These are phyloP conservation scores for Campoplex nolae DNA, from an alignment of 2,888 invertebrate species.

Conservation along the genomic window DNA sequence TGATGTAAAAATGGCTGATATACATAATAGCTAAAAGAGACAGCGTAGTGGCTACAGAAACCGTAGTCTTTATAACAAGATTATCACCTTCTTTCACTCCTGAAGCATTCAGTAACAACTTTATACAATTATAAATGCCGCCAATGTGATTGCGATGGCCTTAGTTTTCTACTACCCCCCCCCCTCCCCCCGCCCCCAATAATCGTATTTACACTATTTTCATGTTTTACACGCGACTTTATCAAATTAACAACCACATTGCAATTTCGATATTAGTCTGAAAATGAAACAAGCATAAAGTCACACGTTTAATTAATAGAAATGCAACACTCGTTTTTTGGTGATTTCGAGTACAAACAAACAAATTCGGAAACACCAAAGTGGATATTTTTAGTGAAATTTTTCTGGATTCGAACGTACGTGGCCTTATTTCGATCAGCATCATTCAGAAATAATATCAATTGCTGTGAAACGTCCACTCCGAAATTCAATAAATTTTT, in stretches of 20 bases:
- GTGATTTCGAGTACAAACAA: no score
- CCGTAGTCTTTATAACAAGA: constrained; percentile 57
- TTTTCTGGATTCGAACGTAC: no score
- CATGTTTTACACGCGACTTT: neutral
- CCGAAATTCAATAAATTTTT: no score
- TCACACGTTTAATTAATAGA: no score
- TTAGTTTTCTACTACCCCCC: neutral
- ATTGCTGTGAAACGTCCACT: no score
- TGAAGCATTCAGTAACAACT: constrained; percentile 34
- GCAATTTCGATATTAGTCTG: neutral
- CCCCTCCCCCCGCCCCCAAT: neutral
- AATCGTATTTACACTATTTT: constrained; percentile 23
- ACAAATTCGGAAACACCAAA: no score
- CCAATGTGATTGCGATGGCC: constrained; percentile 32
- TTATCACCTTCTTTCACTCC: constrained; percentile 30
- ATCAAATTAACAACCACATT: neutral
- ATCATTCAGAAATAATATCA: no score
- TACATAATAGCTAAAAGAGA: neutral
- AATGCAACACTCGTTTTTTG: no score
- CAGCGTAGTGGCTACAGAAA: constrained; percentile 32
- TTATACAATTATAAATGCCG: constrained; percentile 49
- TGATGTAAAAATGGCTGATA: neutral
- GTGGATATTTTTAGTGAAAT: no score
- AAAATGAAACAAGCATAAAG: no score
- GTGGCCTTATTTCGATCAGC: no score